Percentiles rank a stretch among this genome's conserved stretches.
phyloP scores from a whole-genome alignment of 2,113 vertebrate species.

The Actenoides hombroni region DNA sequence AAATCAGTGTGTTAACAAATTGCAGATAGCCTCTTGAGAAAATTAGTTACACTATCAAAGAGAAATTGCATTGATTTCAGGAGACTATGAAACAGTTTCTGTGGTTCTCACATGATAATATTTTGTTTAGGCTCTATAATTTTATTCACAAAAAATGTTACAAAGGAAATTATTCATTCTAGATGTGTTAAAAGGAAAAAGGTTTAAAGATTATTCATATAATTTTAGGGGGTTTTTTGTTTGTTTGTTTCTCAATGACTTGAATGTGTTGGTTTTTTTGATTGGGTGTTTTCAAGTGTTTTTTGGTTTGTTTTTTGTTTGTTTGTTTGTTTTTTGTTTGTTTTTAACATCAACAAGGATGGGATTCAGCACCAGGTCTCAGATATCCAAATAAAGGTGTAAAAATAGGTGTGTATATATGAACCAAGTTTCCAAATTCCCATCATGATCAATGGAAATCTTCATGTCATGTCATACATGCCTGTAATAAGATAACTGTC shows the following conservation, averaged over 20 bases:
- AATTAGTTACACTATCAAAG: constrained; percentile 9
- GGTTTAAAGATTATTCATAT: accelerated
- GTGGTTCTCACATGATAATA: background rate
- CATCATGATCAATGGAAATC: background rate
- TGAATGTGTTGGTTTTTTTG: background rate
- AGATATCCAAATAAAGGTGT: background rate
- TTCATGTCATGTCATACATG: background rate
- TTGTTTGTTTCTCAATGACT: background rate
- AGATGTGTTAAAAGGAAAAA: background rate
- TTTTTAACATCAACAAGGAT: background rate
- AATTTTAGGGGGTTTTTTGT: accelerated
- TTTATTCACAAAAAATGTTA: background rate
- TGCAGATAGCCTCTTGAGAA: background rate
- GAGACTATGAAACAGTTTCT: background rate
- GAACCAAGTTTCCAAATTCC: background rate
- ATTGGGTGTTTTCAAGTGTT: background rate
- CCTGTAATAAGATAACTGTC: background rate
- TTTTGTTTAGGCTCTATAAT: background rate
- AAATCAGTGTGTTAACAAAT: constrained; percentile 41
- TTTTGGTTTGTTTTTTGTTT: background rate
- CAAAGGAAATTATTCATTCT: background rate
- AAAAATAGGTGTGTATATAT: background rate
- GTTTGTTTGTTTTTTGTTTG: background rate
- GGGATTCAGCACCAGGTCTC: background rate
- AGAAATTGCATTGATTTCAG: background rate